These are phyloP conservation scores for Notothenia coriiceps DNA, from an alignment of 2,113 vertebrate genomes.

Conservation along the genomic window DNA sequence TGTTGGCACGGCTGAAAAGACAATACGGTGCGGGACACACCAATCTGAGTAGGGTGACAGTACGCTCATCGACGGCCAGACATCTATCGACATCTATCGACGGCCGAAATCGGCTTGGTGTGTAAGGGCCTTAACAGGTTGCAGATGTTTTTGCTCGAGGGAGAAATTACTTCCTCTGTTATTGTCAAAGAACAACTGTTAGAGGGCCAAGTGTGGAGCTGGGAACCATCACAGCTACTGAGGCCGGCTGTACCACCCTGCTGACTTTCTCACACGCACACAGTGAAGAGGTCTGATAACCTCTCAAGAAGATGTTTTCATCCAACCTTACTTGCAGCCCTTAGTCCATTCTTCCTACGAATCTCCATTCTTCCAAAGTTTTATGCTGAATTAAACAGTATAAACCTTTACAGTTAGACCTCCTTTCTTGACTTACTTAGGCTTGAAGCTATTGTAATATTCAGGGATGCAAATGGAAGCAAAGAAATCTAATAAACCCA, in stretches of 20 bases:
- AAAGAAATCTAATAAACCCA: not conserved
- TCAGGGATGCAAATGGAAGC: no score
- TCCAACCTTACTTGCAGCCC: not conserved
- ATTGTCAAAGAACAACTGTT: conserved; percentile 67
- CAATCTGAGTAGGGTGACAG: no score
- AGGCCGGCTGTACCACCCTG: conserved; percentile 30
- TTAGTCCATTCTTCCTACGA: not conserved
- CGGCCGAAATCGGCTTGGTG: no score
- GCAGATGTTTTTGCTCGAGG: conserved; percentile 73
- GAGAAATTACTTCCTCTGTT: conserved; percentile 76
- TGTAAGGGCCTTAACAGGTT: conserved; percentile 38
- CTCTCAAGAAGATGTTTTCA: conserved; percentile 18
- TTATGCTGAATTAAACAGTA: not conserved
- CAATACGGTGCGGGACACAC: no score
- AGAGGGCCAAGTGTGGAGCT: conserved; percentile 55
- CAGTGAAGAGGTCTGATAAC: conserved; percentile 6
- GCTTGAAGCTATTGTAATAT: not conserved
- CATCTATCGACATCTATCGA: no score
- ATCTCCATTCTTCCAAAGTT: not conserved
- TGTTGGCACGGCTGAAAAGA: no score
- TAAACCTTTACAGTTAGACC: not conserved
- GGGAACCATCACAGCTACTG: conserved; percentile 63
- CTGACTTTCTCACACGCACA: conserved; percentile 32
- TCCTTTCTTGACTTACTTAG: no score
- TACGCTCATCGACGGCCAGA: no score